Evolutionary conservation across 2,888 invertebrate species (phyloP).

Genomic region (Chymomyza caudatula): DNA sequence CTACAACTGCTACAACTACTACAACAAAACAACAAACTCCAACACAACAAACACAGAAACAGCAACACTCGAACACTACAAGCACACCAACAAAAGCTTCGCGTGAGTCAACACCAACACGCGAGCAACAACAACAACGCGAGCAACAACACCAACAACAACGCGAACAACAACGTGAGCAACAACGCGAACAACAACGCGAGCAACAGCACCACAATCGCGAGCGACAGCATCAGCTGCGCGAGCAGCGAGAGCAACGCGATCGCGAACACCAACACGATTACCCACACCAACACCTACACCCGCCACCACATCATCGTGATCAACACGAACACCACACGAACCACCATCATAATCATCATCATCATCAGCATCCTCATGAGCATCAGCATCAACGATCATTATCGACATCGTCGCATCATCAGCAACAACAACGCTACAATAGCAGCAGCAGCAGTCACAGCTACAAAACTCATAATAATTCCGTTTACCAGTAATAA

Average conservation of each 20-base stretch:
- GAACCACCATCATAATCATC: slow-evolving; percentile 22
- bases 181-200: slow-evolving; percentile 45
- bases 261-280: slow-evolving; percentile 34
- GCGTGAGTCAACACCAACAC: slow-evolving; percentile 61
- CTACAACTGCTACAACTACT: slow-evolving; percentile 19
- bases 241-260: slow-evolving; percentile 33
- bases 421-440: slow-evolving; percentile 58
- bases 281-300: slow-evolving; percentile 32
- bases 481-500: slow-evolving; percentile 76
- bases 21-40: slow-evolving; percentile 14
- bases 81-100: slow-evolving; percentile 55
- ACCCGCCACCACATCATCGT: slow-evolving; percentile 22
- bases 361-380: slow-evolving; percentile 35
- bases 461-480: slow-evolving; percentile 74
- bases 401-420: slow-evolving; percentile 40
- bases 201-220: slow-evolving; percentile 46
- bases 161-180: slow-evolving; percentile 40
- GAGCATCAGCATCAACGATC: slow-evolving; percentile 20
- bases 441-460: slow-evolving; percentile 48
- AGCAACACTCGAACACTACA: slow-evolving; percentile 21
- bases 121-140: slow-evolving; percentile 48
- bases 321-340: slow-evolving; percentile 35
- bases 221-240: slow-evolving; percentile 46
- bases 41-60: slow-evolving; percentile 40
- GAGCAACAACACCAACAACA: slow-evolving; percentile 35